These are phyloP conservation scores for Mus spicilegus DNA, from an alignment of 2,113 vertebrate species.

Conservation along the genomic window DNA sequence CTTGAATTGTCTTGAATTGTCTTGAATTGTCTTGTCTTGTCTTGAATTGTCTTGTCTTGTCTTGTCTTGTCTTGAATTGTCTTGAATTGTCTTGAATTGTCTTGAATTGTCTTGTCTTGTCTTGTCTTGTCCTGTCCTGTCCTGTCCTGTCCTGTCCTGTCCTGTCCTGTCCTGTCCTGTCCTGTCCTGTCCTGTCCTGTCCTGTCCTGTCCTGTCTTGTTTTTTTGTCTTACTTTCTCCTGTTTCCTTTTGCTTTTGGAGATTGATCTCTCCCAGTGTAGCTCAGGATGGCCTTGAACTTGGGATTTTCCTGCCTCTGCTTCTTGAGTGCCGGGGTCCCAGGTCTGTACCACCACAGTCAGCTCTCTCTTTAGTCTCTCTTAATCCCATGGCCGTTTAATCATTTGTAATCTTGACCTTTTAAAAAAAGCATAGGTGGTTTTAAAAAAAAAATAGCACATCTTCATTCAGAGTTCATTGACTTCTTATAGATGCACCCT, in stretches of 20 bases:
- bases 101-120: too few relatives aligned
- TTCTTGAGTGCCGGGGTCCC: neutral
- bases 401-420: conserved; percentile 24
- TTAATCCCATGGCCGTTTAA: neutral
- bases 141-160: too few relatives aligned
- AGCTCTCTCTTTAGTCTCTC: neutral
- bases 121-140: too few relatives aligned
- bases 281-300: neutral
- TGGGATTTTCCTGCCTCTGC: neutral
- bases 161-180: too few relatives aligned
- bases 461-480: neutral
- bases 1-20: too few relatives aligned
- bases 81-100: too few relatives aligned
- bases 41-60: too few relatives aligned
- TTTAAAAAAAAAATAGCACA: neutral
- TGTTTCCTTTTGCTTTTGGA: neutral
- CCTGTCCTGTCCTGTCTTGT: rapidly evolving
- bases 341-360: too few relatives aligned
- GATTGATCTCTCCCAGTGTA: too few relatives aligned
- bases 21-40: too few relatives aligned
- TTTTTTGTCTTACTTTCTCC: neutral
- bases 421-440: neutral
- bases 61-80: too few relatives aligned
- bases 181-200: too few relatives aligned
- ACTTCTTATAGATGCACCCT: neutral